A percentile compares a stretch with the other conserved stretches of the same genome.
Conservation (phyloP, 2,888 invertebrate species). For the Lasius platythorax region DNA sequence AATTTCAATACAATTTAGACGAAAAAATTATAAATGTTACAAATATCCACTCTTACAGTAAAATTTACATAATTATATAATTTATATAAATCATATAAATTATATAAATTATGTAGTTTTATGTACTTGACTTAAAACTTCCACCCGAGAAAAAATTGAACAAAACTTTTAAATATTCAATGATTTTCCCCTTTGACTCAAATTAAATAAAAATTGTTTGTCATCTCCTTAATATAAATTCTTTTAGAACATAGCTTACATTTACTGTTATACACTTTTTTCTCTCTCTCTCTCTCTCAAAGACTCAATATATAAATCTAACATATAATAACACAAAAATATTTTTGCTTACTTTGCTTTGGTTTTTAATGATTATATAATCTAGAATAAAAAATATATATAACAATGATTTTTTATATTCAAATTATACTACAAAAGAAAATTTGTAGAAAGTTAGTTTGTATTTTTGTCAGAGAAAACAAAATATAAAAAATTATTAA, state of each 20-base stretch:
- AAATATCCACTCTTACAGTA: conserved; percentile 70
- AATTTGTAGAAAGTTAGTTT: background rate
- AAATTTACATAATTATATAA: conserved; percentile 53
- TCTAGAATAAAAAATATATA: conserved; percentile 12
- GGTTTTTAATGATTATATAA: conserved; percentile 44
- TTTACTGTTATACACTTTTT: background rate
- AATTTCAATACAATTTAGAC: background rate
- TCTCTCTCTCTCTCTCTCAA: background rate
- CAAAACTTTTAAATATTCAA: conserved; percentile 26
- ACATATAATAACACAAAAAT: conserved; percentile 44
- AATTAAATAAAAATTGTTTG: conserved; percentile 4
- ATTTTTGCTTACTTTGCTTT: conserved; percentile 47
- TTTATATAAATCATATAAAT: conserved; percentile 7
- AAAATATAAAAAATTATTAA: background rate
- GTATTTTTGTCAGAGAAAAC: background rate
- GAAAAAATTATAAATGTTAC: conserved; percentile 60
- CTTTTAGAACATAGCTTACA: background rate
- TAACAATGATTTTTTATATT: conserved; percentile 17
- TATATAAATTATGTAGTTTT: conserved; percentile 25
- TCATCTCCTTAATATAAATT: background rate
- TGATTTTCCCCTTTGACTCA: background rate
- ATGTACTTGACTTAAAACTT: conserved; percentile 29
- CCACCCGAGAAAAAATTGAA: background rate
- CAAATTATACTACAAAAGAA: background rate
- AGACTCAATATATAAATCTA: conserved; percentile 24